These are phyloP conservation scores for Rhabdornis inornatus DNA, from an alignment of 2,113 vertebrate species.

Conservation along the genomic window DNA sequence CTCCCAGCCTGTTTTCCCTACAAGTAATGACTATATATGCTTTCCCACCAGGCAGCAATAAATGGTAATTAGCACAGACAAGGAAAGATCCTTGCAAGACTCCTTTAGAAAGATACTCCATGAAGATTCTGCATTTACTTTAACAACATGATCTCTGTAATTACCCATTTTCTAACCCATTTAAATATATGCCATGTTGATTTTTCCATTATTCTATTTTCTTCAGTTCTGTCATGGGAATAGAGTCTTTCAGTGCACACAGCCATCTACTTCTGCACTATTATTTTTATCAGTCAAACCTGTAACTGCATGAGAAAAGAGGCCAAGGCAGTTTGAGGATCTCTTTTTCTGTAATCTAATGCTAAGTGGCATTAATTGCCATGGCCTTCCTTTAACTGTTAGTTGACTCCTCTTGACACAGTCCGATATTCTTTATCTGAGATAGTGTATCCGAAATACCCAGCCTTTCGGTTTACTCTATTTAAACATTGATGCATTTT, in stretches of 20 bases:
- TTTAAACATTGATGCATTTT: not conserved
- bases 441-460: not conserved
- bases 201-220: slow-evolving; percentile 27
- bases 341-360: slow-evolving; percentile 47
- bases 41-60: slow-evolving; percentile 25
- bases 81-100: slow-evolving; percentile 5
- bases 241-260: not conserved
- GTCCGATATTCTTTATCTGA: not conserved
- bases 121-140: slow-evolving; percentile 23
- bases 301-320: not conserved
- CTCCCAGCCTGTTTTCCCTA: not conserved
- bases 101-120: not conserved
- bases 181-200: slow-evolving; percentile 35
- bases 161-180: slow-evolving; percentile 44
- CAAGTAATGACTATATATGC: not conserved
- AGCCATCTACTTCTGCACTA: not conserved
- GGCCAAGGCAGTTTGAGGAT: slow-evolving; percentile 22
- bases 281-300: slow-evolving; percentile 40
- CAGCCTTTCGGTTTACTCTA: not conserved
- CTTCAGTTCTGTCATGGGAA: not conserved
- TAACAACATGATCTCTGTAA: slow-evolving; percentile 20
- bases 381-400: slow-evolving; percentile 1
- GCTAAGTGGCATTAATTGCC: slow-evolving; percentile 39
- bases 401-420: not conserved
- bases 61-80: slow-evolving; percentile 29